phyloP scores from a whole-genome alignment of 2,888 invertebrate genomes.

The Fragum sueziense region DNA sequence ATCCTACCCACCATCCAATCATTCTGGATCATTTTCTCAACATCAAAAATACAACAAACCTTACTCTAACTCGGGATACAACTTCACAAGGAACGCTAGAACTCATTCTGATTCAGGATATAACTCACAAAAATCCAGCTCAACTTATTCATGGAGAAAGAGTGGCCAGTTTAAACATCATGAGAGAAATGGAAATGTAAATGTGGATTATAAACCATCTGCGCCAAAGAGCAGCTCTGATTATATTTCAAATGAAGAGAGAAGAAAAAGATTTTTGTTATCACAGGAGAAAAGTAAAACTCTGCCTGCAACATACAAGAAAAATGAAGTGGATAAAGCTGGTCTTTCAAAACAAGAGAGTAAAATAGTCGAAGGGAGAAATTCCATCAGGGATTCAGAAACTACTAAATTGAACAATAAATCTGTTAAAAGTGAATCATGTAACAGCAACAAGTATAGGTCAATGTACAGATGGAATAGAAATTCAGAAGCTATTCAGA shows the following conservation, averaged over 20 bases:
- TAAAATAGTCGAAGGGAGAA: neutral
- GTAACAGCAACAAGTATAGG: neutral
- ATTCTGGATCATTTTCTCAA: neutral
- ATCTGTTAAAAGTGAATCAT: neutral
- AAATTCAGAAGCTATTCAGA: neutral
- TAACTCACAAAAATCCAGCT: neutral
- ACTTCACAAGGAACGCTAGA: neutral
- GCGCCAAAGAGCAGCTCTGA: neutral
- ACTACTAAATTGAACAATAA: neutral
- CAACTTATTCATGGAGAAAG: neutral
- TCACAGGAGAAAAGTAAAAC: neutral
- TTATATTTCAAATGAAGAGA: neutral
- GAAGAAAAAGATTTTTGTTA: neutral
- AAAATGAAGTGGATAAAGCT: neutral
- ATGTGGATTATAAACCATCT: neutral
- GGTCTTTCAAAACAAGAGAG: neutral
- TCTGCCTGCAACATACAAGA: neutral
- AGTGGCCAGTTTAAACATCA: neutral
- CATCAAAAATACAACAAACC: neutral
- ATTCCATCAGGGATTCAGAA: neutral
- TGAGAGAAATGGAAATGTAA: neutral
- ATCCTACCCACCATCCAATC: neutral
- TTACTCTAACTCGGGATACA: neutral
- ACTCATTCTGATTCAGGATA: neutral
- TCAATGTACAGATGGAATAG: slow-evolving; percentile 3